Conservation (phyloP, 2,888 invertebrate species). For the Crossocerus cetratus region DNA sequence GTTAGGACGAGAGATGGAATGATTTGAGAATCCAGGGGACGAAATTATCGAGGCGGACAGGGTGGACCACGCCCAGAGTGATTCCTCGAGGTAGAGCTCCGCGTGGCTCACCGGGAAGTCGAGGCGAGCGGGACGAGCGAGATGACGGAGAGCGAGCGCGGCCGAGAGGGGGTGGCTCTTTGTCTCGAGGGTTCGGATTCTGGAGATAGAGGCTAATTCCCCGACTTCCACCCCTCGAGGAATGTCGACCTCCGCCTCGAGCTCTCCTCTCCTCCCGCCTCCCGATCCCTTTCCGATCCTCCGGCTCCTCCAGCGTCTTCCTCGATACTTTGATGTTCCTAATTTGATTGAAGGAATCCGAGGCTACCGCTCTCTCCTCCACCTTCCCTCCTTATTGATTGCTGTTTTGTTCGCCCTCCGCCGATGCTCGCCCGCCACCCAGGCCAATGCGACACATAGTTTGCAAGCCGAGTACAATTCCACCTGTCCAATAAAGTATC, state of each 20-base stretch:
- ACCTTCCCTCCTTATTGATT: constrained; percentile 75
- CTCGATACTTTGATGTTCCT: constrained; percentile 76
- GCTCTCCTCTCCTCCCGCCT: constrained; percentile 49
- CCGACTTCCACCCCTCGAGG: constrained; percentile 70
- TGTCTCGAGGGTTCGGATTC: constrained; percentile 73
- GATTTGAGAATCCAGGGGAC: constrained; percentile 8
- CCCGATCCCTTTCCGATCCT: constrained; percentile 50
- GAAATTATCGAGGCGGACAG: constrained; percentile 35
- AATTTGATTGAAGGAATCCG: constrained; percentile 77
- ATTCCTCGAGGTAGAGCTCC: constrained; percentile 53
- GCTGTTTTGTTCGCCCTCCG: constrained; percentile 68
- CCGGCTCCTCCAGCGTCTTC: constrained; percentile 58
- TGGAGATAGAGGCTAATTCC: constrained; percentile 75
- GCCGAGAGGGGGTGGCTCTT: constrained; percentile 58
- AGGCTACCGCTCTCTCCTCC: constrained; percentile 69
- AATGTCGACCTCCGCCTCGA: constrained; percentile 52
- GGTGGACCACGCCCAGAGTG: constrained; percentile 53
- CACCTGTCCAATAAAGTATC: background rate
- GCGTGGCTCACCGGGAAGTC: constrained; percentile 40
- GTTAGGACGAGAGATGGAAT: too few relatives aligned
- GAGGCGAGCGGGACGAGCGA: constrained; percentile 43
- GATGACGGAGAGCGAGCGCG: constrained; percentile 49
- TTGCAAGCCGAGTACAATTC: constrained; percentile 24
- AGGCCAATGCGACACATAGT: constrained; percentile 19
- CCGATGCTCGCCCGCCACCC: constrained; percentile 19